phyloP scores from a whole-genome alignment of 2,888 invertebrate genomes.

The Ptychoptera contaminata region DNA sequence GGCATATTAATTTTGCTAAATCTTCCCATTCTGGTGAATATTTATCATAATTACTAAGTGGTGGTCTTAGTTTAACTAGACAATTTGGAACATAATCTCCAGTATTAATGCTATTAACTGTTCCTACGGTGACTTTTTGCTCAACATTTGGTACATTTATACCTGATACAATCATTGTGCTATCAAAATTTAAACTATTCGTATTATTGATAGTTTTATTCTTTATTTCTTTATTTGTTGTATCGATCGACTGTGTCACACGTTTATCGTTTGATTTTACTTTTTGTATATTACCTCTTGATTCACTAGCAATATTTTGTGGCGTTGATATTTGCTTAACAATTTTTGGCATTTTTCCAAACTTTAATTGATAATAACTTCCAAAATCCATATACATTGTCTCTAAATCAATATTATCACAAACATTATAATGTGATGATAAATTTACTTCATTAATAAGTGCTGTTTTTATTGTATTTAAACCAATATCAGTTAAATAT shows the following conservation, averaged over 20 bases:
- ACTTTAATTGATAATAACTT: conserved; percentile 70
- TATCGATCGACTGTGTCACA: too few relatives aligned
- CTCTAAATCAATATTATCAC: conserved; percentile 84
- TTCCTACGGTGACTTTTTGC: too few relatives aligned
- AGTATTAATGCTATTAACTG: too few relatives aligned
- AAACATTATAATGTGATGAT: conserved; percentile 49
- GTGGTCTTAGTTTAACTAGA: too few relatives aligned
- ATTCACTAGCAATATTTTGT: conserved; percentile 5
- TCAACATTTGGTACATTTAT: too few relatives aligned
- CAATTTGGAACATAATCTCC: too few relatives aligned
- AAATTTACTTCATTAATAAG: conserved; percentile 59
- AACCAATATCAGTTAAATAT: conserved; percentile 51
- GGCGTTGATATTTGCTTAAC: conserved; percentile 33
- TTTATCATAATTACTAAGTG: neutral
- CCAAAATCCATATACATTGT: conserved; percentile 79
- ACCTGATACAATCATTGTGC: too few relatives aligned
- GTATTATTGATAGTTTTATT: too few relatives aligned
- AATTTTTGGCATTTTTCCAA: conserved; percentile 74
- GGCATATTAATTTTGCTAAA: conserved; percentile 44
- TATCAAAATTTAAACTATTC: too few relatives aligned
- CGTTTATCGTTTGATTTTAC: too few relatives aligned
- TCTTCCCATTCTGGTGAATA: conserved; percentile 42
- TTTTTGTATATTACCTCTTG: too few relatives aligned
- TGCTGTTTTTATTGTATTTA: conserved; percentile 42
- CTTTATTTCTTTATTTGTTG: too few relatives aligned